Percentiles rank a stretch among this genome's conserved stretches.
phyloP scores from a whole-genome alignment of 2,113 vertebrate genomes.

The Lophotis ruficrista region DNA sequence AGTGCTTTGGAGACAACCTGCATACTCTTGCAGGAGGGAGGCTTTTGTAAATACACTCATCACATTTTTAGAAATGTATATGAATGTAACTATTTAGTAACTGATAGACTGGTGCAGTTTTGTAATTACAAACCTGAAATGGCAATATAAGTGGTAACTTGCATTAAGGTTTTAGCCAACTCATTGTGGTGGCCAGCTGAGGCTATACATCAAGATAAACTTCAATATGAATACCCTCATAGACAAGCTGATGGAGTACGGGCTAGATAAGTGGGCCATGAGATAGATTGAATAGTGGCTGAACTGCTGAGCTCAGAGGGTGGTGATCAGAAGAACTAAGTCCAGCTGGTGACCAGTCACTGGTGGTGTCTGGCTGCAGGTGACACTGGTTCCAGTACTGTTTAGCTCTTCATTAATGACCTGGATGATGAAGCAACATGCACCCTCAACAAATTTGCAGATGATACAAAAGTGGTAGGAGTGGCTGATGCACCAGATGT shows the following conservation, averaged over 20 bases:
- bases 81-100: not conserved
- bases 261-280: not conserved
- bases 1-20: not conserved
- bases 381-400: not conserved
- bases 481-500: not conserved
- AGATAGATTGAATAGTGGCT: not conserved
- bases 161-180: not conserved
- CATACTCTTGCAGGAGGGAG: not conserved
- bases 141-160: not conserved
- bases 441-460: not conserved
- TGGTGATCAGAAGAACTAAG: not conserved
- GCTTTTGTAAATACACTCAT: not conserved
- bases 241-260: not conserved
- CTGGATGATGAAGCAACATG: not conserved
- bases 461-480: not conserved
- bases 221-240: not conserved
- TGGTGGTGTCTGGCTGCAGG: not conserved
- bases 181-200: not conserved
- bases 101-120: not conserved
- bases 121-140: not conserved
- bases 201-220: not conserved
- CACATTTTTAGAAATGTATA: not conserved
- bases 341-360: not conserved
- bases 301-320: not conserved
- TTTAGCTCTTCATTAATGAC: not conserved